Evolutionary conservation across 2,888 invertebrate species (phyloP), one percentile per base, ranked within the genome.

Genomic region (Altica lythri): DNA sequence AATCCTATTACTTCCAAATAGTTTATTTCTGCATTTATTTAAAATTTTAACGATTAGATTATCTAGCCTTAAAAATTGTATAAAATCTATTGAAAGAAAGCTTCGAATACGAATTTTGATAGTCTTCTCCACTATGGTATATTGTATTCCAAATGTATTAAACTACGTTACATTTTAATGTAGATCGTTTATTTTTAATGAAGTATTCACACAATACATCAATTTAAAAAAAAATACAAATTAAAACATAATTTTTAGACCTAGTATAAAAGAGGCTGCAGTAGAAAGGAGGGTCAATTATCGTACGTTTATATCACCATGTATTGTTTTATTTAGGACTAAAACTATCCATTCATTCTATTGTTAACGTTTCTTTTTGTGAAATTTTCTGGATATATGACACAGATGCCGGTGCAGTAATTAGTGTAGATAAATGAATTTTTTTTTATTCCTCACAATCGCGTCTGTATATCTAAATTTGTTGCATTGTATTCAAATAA

Each of bases 301-400:
- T 19, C 38, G 10, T 19, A 19, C 19, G 18, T 38, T 38, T 6
- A n/a, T 38, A 38, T 38, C 38, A 18, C 8, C 19, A 14, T 19
- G 22, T 19, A 38, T 38, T 38, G 38, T 38, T 38, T 38, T 38
- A 38, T 38, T 38, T 38, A 38, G 19, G 19, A 38, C 18, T 38
- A 10, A 38, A 38, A 18, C 17, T 19, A 19, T 38, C 9, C 12
- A 18, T 10, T 38, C 6, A 38, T 38, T 38, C 38, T 19, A 38
- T 38, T 38, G 38, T 38, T 35, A 14, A 35, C 13, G 16, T n/a
- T 35, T 35, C 18, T 35, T 35, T 38, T 38, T 19, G 38, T 38
- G 38, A 38, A 38, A 17, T 38, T 38, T 38, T 38, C 38, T 38
- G 38, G 38, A 38, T 10, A 19, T 38, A 10, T 38, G 38, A 38